Conservation (phyloP, 2,797 vertebrate genomes). For the Mycteria americana region DNA sequence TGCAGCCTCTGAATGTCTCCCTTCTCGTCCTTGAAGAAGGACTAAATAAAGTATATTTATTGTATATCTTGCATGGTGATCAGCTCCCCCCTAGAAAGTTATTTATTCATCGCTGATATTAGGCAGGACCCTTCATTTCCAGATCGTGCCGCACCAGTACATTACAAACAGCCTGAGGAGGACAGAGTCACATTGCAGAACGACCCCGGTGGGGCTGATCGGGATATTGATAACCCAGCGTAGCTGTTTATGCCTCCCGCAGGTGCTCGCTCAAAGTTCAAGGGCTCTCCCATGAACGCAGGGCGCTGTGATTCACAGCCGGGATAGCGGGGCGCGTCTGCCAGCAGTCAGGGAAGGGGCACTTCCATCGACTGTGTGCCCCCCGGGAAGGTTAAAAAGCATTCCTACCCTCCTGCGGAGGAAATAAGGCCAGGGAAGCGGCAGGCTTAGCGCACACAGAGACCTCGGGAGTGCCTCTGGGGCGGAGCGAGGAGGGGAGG, state of each 20-base stretch:
- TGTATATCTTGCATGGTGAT: background rate
- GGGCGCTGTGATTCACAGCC: rapidly evolving
- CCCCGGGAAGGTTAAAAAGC: background rate
- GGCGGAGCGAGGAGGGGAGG: rapidly evolving
- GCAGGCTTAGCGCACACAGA: background rate
- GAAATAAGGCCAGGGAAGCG: background rate
- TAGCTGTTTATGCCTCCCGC: background rate
- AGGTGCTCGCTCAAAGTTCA: background rate
- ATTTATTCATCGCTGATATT: background rate
- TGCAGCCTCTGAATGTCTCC: background rate
- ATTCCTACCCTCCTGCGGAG: background rate
- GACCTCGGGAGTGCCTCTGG: too few relatives aligned
- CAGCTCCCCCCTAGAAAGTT: background rate
- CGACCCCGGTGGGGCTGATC: rapidly evolving
- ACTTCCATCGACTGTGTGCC: rapidly evolving
- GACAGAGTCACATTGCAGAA: background rate
- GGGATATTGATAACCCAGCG: background rate
- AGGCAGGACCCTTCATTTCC: background rate
- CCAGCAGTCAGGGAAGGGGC: background rate
- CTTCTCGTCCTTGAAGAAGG: background rate
- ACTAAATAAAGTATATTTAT: background rate
- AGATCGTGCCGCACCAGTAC: rapidly evolving
- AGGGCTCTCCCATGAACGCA: background rate
- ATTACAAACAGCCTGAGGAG: background rate
- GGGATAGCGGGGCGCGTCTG: background rate